phyloP scores from a whole-genome alignment of 2,888 invertebrate genomes.

The Drosophila testacea region DNA sequence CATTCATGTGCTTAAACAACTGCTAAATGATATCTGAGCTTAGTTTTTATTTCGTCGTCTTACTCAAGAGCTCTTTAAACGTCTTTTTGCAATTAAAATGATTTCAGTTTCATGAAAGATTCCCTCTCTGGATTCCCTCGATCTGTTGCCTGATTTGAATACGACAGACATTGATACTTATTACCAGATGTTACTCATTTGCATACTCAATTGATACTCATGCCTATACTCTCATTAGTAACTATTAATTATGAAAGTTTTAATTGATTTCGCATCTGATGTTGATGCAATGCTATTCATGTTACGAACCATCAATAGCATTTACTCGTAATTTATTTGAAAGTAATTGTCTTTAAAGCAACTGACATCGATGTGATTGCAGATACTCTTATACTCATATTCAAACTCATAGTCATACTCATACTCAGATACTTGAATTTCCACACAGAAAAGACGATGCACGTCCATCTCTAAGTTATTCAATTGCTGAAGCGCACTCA shows the following conservation, averaged over 20 bases:
- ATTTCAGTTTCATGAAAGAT: conserved; percentile 12
- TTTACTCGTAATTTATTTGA: conserved; percentile 55
- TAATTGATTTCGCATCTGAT: conserved; percentile 48
- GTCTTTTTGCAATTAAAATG: conserved; percentile 39
- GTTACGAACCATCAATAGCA: conserved; percentile 39
- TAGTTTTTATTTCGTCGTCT: conserved; percentile 17
- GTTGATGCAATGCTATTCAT: conserved; percentile 15
- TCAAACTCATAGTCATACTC: conserved; percentile 1
- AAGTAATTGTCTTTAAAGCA: conserved; percentile 50
- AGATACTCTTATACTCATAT: conserved; percentile 1
- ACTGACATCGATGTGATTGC: conserved; percentile 42
- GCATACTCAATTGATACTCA: conserved; percentile 46
- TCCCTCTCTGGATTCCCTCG: neutral
- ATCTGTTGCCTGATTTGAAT: neutral
- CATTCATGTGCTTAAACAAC: conserved; percentile 59
- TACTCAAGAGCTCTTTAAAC: conserved; percentile 26
- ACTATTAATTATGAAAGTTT: conserved; percentile 66
- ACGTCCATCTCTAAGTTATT: conserved; percentile 45
- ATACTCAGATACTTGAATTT: conserved; percentile 15
- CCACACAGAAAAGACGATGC: conserved; percentile 32
- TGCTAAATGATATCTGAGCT: conserved; percentile 52
- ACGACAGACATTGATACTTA: conserved; percentile 29
- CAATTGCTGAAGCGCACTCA: conserved; percentile 38
- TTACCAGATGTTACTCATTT: conserved; percentile 43
- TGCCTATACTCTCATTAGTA: conserved; percentile 45